Percentiles rank a stretch among this genome's conserved stretches.
These are phyloP conservation scores for Notoglanidium macrostoma DNA, from an alignment of 2,797 vertebrate species.

Conservation along the genomic window DNA sequence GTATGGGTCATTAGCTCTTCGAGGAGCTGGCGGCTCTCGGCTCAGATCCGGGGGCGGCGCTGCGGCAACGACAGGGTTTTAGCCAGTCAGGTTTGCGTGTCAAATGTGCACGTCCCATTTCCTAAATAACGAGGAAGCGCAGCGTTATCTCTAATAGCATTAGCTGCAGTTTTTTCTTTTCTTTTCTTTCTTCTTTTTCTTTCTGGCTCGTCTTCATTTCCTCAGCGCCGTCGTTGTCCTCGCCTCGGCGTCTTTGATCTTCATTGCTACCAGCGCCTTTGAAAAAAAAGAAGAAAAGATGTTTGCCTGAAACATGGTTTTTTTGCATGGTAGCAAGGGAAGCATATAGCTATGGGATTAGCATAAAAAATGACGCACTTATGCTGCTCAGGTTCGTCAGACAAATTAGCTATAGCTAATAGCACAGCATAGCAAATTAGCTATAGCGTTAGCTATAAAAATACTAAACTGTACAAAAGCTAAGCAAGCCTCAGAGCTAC, in stretches of 20 bases:
- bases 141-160: conserved; percentile 16
- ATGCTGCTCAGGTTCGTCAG: neutral
- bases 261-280: neutral
- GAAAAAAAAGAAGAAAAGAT: neutral
- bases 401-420: too few species aligned
- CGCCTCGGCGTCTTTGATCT: neutral
- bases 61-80: conserved; percentile 7
- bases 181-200: neutral
- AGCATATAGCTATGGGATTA: neutral
- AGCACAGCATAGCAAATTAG: too few species aligned
- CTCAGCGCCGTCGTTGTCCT: neutral
- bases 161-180: neutral
- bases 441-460: neutral
- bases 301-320: neutral
- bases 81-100: conserved; percentile 34
- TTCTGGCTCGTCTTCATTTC: neutral
- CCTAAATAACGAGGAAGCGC: conserved; percentile 1
- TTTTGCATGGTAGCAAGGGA: neutral
- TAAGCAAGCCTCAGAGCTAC: neutral
- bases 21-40: conserved; percentile 38
- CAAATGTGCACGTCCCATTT: conserved; percentile 29
- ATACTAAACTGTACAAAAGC: neutral
- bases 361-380: neutral
- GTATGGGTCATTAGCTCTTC: conserved; percentile 53
- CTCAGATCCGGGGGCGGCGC: conserved; percentile 42